phyloP scores from a whole-genome alignment of 2,888 invertebrate genomes.

The Limulus polyphemus region DNA sequence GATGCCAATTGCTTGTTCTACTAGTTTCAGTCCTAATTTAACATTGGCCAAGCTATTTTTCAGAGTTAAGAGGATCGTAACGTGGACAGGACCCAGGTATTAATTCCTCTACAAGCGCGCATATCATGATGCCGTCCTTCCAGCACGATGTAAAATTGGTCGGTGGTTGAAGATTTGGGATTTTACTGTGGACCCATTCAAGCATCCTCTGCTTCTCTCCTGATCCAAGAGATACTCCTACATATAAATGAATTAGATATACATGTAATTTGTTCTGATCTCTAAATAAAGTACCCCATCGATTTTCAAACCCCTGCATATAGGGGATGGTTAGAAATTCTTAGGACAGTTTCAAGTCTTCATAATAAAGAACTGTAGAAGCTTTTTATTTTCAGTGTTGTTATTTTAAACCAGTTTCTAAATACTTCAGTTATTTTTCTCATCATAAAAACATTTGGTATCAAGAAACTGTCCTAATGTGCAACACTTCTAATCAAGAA shows the following conservation, averaged over 20 bases:
- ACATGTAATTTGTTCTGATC: too few relatives aligned
- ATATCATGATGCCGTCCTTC: conserved; percentile 36
- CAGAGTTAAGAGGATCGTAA: conserved; percentile 31
- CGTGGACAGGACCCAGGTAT: conserved; percentile 36
- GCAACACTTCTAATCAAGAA: too few relatives aligned
- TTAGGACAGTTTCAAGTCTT: too few relatives aligned
- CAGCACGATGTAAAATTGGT: conserved; percentile 24
- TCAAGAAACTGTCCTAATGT: too few relatives aligned
- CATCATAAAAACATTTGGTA: too few relatives aligned
- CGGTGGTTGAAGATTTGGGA: neutral
- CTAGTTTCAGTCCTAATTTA: conserved; percentile 33
- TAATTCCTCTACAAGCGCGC: conserved; percentile 34
- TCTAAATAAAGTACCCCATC: too few relatives aligned
- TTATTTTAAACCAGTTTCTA: too few relatives aligned
- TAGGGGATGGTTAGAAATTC: too few relatives aligned
- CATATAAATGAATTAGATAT: neutral
- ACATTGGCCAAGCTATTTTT: conserved; percentile 35
- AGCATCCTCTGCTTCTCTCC: neutral
- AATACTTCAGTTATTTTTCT: too few relatives aligned
- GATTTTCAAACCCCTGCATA: too few relatives aligned
- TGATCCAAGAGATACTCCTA: conserved; percentile 4
- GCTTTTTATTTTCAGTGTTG: too few relatives aligned
- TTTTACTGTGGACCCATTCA: conserved; percentile 4
- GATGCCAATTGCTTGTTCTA: conserved; percentile 31
- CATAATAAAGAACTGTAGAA: too few relatives aligned